Percentiles rank a stretch among this genome's conserved stretches.
Conservation (phyloP, 2,888 invertebrate genomes). For the Escarpia spicata region DNA sequence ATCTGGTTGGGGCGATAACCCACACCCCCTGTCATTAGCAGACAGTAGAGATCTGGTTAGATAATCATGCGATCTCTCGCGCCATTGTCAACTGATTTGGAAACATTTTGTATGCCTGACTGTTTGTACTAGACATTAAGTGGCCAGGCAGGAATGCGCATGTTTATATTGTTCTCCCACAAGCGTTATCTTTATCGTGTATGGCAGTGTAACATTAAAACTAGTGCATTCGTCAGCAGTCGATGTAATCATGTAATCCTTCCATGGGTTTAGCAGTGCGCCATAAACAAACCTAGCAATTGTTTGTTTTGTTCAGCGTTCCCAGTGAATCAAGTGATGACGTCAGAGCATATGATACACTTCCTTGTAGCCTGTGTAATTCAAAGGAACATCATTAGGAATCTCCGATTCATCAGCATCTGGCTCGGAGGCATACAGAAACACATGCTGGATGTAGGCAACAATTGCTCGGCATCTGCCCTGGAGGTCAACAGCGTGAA, state of each 20-base stretch:
- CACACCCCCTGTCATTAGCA: not conserved
- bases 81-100: not conserved
- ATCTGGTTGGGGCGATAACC: constrained; percentile 9
- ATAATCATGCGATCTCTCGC: not conserved
- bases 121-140: constrained; percentile 5
- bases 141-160: not conserved
- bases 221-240: not conserved
- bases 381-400: constrained; percentile 8
- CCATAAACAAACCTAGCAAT: not conserved
- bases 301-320: not conserved
- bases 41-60: constrained; percentile 16
- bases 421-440: not conserved
- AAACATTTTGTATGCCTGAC: not conserved
- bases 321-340: not conserved
- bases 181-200: not conserved
- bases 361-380: not conserved
- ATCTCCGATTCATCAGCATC: not conserved
- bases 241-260: not conserved
- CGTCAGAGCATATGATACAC: not conserved
- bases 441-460: not conserved
- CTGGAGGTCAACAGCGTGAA: not conserved
- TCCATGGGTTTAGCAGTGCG: not conserved
- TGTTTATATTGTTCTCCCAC: not conserved
- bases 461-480: not conserved
- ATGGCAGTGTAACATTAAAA: not conserved